Percentiles rank a stretch among this genome's conserved stretches.
Evolutionary conservation across 2,888 invertebrate genomes (phyloP).

Genomic region (Lamellibrachia columna): DNA sequence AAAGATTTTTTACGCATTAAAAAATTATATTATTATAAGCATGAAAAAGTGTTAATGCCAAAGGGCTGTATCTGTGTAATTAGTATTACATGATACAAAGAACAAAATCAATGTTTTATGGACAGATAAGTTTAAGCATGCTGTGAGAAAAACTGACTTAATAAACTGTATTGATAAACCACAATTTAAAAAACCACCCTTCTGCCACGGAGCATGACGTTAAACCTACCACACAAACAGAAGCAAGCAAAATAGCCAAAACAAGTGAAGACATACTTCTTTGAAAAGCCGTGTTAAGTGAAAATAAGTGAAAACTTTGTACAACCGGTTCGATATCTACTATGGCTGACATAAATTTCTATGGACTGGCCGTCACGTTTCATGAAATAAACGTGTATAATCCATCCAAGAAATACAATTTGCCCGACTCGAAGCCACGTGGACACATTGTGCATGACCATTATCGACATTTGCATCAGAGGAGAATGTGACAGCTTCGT

Average conservation of each 20-base stretch:
- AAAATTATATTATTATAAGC: too few relatives aligned
- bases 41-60: too few relatives aligned
- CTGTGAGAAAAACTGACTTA: too few relatives aligned
- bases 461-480: background rate
- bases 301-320: background rate
- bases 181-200: background rate
- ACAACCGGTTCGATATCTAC: background rate
- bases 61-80: too few relatives aligned
- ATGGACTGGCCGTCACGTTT: background rate
- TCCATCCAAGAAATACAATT: background rate
- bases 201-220: background rate
- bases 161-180: too few relatives aligned
- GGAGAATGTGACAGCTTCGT: slow-evolving; percentile 1
- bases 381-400: slow-evolving; percentile 12
- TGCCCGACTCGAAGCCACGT: background rate
- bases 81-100: too few relatives aligned
- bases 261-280: background rate
- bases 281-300: background rate
- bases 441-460: background rate
- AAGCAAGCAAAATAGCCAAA: background rate
- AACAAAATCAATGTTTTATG: too few relatives aligned
- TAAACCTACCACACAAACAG: background rate
- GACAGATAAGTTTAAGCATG: too few relatives aligned
- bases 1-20: too few relatives aligned
- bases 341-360: background rate